Evolutionary conservation across 2,888 invertebrate genomes (phyloP), one percentile per base, ranked within the genome.

Genomic region (Furcula furcula): DNA sequence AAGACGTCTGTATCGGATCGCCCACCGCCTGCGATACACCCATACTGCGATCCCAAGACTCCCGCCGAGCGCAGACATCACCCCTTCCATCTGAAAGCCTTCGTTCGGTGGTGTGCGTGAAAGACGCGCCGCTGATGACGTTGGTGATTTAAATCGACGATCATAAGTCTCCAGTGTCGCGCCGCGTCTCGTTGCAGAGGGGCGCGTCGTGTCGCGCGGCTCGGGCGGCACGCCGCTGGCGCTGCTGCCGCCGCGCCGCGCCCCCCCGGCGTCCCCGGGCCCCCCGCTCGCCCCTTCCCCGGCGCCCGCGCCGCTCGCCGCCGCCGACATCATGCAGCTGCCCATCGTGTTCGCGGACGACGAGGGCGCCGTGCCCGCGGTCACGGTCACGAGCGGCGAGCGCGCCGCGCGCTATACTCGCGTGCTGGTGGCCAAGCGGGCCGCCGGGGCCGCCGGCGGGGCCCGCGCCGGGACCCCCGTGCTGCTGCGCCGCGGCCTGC

Each of bases 291-390:
- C 36, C 30, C 20, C 36, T 22, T 35, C 35, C 36, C 22, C 39
- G 33, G 20, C 36, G 26, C 36, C 35, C 36, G 25, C 39, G 33
- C 36, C 26, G 21, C 49, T 56, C 36, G 56, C 47, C 35, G 62
- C 74, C 38, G 78, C 76, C 13, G 91, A 91, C 74, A 91, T 91
- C 62, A 65, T 91, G 74, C 90, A 90, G 51, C 83, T 91, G 65
- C 91, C 91, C 32, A 91, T 91, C 54, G 91, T 91, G 71, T 91
- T 91, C 67, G 91, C 91, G 25, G 91, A 91, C 65, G 91, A 90
- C 63, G 89, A 83, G 26, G 49, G 53, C 30, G 23, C 44, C 55
- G 32, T 34, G 36, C 31, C 38, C 34, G 37, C 32, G 10, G 40
- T 55, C 31, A 57, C 57, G 15, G 53, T 57, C 28, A 49, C 51